phyloP scores from a whole-genome alignment of 2,888 invertebrate species.

The Choristoneura rosaceana region DNA sequence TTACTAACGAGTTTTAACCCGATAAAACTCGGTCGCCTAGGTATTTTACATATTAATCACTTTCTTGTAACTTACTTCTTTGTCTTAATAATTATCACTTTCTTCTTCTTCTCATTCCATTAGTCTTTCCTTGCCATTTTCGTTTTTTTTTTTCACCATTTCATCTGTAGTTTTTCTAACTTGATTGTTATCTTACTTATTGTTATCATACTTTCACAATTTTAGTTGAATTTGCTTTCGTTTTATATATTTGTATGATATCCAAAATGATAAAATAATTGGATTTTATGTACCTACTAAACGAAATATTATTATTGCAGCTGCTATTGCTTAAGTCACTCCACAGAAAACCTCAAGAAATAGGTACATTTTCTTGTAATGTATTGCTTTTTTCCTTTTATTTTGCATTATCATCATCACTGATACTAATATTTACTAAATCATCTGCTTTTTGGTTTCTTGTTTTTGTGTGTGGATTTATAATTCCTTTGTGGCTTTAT shows the following conservation, averaged over 20 bases:
- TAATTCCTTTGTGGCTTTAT: slow-evolving; percentile 9
- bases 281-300: slow-evolving; percentile 64
- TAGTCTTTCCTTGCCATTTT: neutral
- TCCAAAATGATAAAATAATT: slow-evolving; percentile 21
- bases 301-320: slow-evolving; percentile 76
- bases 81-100: neutral
- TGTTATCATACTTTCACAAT: neutral
- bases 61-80: too few species aligned
- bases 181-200: neutral
- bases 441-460: slow-evolving; percentile 48
- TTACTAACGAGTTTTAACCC: too few species aligned
- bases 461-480: slow-evolving; percentile 43
- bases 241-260: slow-evolving; percentile 7
- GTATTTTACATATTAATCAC: too few species aligned
- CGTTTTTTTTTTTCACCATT: neutral
- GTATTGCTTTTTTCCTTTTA: slow-evolving; percentile 68
- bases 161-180: neutral
- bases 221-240: slow-evolving; percentile 13
- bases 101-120: neutral
- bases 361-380: slow-evolving; percentile 79
- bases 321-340: slow-evolving; percentile 86
- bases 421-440: slow-evolving; percentile 38
- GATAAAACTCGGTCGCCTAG: too few species aligned
- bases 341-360: slow-evolving; percentile 79
- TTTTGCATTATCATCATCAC: slow-evolving; percentile 56